Conservation (phyloP, 2,888 invertebrate species). For the Drosophila bunnanda region DNA sequence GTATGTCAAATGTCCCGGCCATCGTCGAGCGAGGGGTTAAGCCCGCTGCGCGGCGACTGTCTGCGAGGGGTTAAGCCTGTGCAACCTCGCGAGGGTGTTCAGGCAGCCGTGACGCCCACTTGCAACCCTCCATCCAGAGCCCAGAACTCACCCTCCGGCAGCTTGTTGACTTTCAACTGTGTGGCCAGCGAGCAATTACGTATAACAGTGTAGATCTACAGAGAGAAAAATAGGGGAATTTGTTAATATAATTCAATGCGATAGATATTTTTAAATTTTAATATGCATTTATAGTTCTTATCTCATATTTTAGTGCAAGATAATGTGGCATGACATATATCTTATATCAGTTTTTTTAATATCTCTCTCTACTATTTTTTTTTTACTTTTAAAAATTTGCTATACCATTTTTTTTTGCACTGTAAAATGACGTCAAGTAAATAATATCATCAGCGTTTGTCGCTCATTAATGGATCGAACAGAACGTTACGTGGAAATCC, state of each 20-base stretch:
- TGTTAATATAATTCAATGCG: background rate
- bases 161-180: slow-evolving; percentile 67
- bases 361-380: too few relatives aligned
- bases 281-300: background rate
- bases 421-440: slow-evolving; percentile 55
- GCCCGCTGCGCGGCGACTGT: background rate
- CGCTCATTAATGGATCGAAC: slow-evolving; percentile 69
- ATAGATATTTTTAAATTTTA: background rate
- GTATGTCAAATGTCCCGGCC: slow-evolving; percentile 76
- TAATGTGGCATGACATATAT: too few relatives aligned
- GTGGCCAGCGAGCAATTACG: slow-evolving; percentile 70
- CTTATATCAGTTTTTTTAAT: too few relatives aligned
- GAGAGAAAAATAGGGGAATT: background rate
- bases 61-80: slow-evolving; percentile 23
- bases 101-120: slow-evolving; percentile 68
- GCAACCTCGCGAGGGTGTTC: slow-evolving; percentile 65
- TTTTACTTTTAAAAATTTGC: too few relatives aligned
- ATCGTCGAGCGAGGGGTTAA: slow-evolving; percentile 22
- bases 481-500: slow-evolving; percentile 8
- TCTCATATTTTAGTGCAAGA: background rate
- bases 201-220: slow-evolving; percentile 11
- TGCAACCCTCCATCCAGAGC: slow-evolving; percentile 60
- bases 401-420: background rate
- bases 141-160: slow-evolving; percentile 16
- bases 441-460: slow-evolving; percentile 77